Evolutionary conservation across 2,888 invertebrate species (phyloP), one percentile per base, ranked within the genome.

Genomic region (Aromia moschata): DNA sequence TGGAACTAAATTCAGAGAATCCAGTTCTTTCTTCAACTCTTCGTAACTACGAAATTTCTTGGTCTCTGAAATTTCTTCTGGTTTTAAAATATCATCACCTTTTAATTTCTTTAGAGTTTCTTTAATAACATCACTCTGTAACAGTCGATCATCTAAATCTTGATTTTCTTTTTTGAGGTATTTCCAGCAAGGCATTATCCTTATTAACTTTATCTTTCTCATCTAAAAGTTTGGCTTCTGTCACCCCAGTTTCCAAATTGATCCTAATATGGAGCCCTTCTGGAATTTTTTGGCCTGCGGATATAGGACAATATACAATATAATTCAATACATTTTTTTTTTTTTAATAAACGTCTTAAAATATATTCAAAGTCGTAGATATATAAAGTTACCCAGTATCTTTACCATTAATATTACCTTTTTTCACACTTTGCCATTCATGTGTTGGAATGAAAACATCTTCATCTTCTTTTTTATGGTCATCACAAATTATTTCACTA

Each of bases 241-340:
- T 88, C 60, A 84, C 74, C 0, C 91, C 91, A 9, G 90, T 92
- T 78, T 88, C 80, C n/a, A 93, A 80, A 80, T 93, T 89, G 58
- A 92, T 84, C 44, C 91, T 82, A 2, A 92, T 83, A 76, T 93
- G 92, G 1, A 93, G 80, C 1, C 93, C 93, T 56, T 84, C 79
- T 1, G 92, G 92, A 67, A 93, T 84, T 12, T 84, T 81, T 77
- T 91, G 90, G 58, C 88, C 92, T 90, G 66, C 38, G 78, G 76
- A 62, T 46, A 62, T 51, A 11, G 37, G 38, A 56, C 17, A 45
- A 31, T 33, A 16, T 2, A 46, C 40, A 47, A 36, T 54, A 37
- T 18, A 37, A n/a, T 31, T n/a, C n/a, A n/a, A n/a, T n/a, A n/a
- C n/a, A n/a, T n/a, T n/a, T n/a, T n/a, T n/a, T n/a, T n/a, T n/a